A percentile compares a stretch with the other conserved stretches of the same genome.
phyloP scores from a whole-genome alignment of 37 sponge, comb jelly and placozoan genomes.

The Agelas oroides region DNA sequence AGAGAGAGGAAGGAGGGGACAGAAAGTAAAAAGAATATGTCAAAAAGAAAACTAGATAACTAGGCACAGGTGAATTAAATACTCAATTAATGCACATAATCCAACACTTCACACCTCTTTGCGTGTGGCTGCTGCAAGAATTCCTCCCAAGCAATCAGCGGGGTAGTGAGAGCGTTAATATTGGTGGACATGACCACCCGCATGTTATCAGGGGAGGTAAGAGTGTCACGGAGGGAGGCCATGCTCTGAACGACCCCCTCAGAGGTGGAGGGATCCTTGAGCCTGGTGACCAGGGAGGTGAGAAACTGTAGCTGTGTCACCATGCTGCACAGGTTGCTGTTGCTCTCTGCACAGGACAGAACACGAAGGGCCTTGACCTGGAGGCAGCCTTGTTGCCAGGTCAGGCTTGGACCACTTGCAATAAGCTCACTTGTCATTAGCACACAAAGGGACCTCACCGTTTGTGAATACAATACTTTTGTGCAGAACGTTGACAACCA shows the following conservation, averaged over 20 bases:
- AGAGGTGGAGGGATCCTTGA: constrained; percentile 31
- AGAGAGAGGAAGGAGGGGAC: no score
- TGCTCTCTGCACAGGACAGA: constrained; percentile 26
- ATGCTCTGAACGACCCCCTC: constrained; percentile 56
- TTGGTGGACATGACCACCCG: constrained; percentile 59
- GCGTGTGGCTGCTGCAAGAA: neutral
- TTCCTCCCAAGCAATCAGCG: constrained; percentile 34
- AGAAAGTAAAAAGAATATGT: no score
- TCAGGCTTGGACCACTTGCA: neutral
- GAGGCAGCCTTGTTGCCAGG: neutral
- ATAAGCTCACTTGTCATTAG: no score
- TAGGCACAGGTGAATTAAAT: no score
- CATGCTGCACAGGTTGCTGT: constrained; percentile 58
- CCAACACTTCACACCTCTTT: neutral
- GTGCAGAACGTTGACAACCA: constrained; percentile 24
- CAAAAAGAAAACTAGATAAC: no score
- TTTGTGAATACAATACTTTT: neutral
- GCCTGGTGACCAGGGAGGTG: neutral
- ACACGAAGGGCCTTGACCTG: no score
- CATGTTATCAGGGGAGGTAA: constrained; percentile 52
- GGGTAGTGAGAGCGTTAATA: constrained; percentile 1
- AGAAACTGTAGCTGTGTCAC: constrained; percentile 71
- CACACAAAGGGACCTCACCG: no score
- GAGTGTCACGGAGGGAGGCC: constrained; percentile 16
- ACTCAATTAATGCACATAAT: no score